Base-by-base conservation (phyloP, 2,113 vertebrate genomes). In the Sapayoa aenigma region DNA sequence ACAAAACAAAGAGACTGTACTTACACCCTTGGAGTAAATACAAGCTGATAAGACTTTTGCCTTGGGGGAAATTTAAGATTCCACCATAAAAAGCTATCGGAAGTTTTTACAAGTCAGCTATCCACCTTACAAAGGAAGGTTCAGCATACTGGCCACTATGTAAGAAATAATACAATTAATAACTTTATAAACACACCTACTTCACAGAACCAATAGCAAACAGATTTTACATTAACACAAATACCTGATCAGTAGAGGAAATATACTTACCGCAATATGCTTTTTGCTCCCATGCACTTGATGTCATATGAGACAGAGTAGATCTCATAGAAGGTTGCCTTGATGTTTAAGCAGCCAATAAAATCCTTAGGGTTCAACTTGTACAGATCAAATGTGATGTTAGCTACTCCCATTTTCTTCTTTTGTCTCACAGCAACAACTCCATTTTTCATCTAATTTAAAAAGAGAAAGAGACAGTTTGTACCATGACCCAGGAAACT, bases 291-390 rank as follows among this genome's bases (percentile, higher is more conserved):
- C 15, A 95, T 98, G 83, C 98, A 99, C 17, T 96, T 97, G 90
- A 99, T 97, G 84, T 99, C 98, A 1, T 98, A 99, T 8, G 98
- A 98, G 55, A 99, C 84, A 0, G 98, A 98, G 91, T 99, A 98
- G 77, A 98, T 98, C 83, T 99, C 98, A 21, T 98, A 98, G 90
- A 99, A 97, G 1, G 98, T 98, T 8, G 98, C 98, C 84, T 97
- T 98, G 81, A 99, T 84, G 19, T 98, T 98, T 77, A 99, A 96
- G 62, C 98, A 98, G 56, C 98, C 98, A 78, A 99, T 97, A 95
- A 99, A 98, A 92, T 99, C 98, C 79, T 97, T 98, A 20, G 98
- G 98, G 84, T 97, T 98, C 94, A 98, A 93, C 92, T 98, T 99
- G 96, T 99, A 99, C 47, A 99, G 96, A 90, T 99, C 98, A 44